phyloP scores from a whole-genome alignment of 2,888 invertebrate genomes.

The Heteromurus nitidus region DNA sequence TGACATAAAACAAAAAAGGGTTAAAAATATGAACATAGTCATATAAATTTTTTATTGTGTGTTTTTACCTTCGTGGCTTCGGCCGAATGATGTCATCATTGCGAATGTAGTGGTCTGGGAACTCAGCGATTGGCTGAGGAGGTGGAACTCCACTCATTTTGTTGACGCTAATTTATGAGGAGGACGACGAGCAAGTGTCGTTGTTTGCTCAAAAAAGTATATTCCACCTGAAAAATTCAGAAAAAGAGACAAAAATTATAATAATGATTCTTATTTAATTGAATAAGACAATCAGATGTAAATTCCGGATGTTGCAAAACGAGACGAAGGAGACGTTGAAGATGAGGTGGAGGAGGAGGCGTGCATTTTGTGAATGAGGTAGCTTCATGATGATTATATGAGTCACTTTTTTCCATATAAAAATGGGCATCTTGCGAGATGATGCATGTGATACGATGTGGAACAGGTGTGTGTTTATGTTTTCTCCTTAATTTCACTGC shows the following conservation, averaged over 20 bases:
- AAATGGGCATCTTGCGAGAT: neutral
- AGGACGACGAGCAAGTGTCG: slow-evolving; percentile 14
- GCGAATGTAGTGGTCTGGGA: slow-evolving; percentile 73
- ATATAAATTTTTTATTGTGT: too few relatives aligned
- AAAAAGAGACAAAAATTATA: neutral
- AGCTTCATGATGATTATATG: too few relatives aligned
- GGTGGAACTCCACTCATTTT: slow-evolving; percentile 65
- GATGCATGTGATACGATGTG: neutral
- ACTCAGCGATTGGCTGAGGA: slow-evolving; percentile 70
- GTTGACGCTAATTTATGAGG: slow-evolving; percentile 38
- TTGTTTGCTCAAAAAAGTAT: slow-evolving; percentile 29
- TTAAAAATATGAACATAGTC: slow-evolving; percentile 21
- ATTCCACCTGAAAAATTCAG: slow-evolving; percentile 11
- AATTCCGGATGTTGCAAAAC: slow-evolving; percentile 20
- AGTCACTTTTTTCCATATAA: too few relatives aligned
- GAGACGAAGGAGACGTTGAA: neutral
- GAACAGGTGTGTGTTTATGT: slow-evolving; percentile 9
- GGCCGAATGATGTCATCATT: slow-evolving; percentile 73
- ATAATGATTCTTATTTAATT: neutral
- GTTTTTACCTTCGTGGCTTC: slow-evolving; percentile 73
- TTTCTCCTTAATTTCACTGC: slow-evolving; percentile 1
- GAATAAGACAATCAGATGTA: slow-evolving; percentile 14
- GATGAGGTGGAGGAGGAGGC: too few relatives aligned
- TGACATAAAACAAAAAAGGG: neutral
- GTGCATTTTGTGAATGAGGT: too few relatives aligned